Evolutionary conservation across 2,113 vertebrate species (phyloP).

Genomic region (Lates calcarifer): DNA sequence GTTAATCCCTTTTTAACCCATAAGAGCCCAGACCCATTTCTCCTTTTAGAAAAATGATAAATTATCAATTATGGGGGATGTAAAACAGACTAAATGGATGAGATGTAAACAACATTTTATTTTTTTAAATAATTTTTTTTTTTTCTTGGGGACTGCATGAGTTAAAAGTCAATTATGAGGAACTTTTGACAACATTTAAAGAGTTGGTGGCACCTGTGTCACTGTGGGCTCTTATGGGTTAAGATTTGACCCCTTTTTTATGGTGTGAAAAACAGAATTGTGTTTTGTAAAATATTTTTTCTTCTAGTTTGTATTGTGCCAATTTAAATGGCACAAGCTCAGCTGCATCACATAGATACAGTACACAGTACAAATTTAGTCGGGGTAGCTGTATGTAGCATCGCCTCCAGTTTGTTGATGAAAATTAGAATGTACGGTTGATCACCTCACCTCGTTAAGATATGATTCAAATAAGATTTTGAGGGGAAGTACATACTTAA

Average conservation of each 20-base stretch:
- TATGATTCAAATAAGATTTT: neutral
- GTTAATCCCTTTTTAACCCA: neutral
- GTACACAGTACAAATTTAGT: neutral
- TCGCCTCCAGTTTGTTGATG: neutral
- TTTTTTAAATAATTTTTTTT: no score
- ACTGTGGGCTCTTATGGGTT: no score
- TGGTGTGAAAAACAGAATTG: neutral
- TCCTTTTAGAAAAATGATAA: no score
- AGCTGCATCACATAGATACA: neutral
- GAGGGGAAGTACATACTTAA: neutral
- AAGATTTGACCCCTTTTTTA: neutral
- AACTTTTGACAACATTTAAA: no score
- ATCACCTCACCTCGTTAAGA: neutral
- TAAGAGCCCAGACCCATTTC: no score
- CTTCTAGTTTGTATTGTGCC: no score
- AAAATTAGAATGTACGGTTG: neutral
- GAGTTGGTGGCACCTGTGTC: no score
- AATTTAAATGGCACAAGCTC: neutral
- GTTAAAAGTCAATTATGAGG: no score
- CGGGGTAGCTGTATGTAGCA: neutral
- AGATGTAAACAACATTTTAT: no score
- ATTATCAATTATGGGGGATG: no score
- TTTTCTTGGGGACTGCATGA: no score
- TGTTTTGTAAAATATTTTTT: neutral
- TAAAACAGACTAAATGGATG: no score